Evolutionary conservation across 2,113 vertebrate genomes (phyloP).

Genomic region (Gambusia holbrooki): DNA sequence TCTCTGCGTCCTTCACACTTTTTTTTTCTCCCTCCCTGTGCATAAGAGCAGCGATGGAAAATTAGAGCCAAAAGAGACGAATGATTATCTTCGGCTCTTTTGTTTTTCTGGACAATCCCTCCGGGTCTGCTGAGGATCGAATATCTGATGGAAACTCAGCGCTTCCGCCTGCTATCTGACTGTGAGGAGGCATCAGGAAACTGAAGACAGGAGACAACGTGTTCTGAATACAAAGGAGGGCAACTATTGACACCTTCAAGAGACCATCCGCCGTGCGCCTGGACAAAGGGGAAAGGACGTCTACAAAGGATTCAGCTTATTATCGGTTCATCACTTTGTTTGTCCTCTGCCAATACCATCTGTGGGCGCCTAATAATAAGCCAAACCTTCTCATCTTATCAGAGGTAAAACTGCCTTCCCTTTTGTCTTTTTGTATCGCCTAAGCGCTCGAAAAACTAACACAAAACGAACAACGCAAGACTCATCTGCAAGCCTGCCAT

Average conservation of each 20-base stretch:
- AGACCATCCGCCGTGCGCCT: conserved; percentile 49
- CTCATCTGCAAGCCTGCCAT: conserved; percentile 58
- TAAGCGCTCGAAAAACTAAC: conserved; percentile 51
- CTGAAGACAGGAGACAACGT: conserved; percentile 79
- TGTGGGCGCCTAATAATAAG: conserved; percentile 35
- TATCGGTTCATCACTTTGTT: conserved; percentile 21
- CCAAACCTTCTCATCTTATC: conserved; percentile 28
- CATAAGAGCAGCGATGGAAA: conserved; percentile 31
- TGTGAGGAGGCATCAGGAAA: conserved; percentile 63
- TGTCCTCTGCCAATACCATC: conserved; percentile 16
- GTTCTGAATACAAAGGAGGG: conserved; percentile 85
- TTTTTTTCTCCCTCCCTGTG: conserved; percentile 2
- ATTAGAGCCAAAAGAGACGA: conserved; percentile 36
- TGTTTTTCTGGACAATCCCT: conserved; percentile 41
- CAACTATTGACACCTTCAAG: conserved; percentile 73
- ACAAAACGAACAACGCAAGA: background rate
- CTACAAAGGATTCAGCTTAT: conserved; percentile 29
- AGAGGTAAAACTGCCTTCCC: conserved; percentile 47
- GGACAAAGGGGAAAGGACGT: conserved; percentile 53
- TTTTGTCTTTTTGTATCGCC: conserved; percentile 26
- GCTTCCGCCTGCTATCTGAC: conserved; percentile 44
- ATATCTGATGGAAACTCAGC: conserved; percentile 56
- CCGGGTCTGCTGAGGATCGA: conserved; percentile 35
- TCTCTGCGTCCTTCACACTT: conserved; percentile 62
- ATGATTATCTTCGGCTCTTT: conserved; percentile 37